These are phyloP conservation scores for Emys orbicularis DNA, from an alignment of 2,797 vertebrate genomes.

Conservation along the genomic window DNA sequence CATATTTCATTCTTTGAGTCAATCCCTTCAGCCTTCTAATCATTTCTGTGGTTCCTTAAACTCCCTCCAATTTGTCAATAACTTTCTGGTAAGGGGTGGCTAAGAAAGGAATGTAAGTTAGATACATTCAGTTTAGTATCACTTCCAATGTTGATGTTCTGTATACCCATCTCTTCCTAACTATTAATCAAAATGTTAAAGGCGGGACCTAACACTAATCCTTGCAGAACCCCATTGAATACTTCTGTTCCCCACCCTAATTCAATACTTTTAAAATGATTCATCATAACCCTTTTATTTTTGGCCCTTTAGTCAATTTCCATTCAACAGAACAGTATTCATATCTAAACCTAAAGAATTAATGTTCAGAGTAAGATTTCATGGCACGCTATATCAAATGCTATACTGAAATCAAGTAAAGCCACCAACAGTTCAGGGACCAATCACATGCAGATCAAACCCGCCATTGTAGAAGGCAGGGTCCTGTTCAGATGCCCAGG, in stretches of 20 bases:
- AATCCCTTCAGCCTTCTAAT: not conserved
- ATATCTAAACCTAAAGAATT: conserved; percentile 71
- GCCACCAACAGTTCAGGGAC: conserved; percentile 66
- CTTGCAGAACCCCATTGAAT: not conserved
- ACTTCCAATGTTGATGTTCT: not conserved
- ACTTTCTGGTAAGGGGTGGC: not conserved
- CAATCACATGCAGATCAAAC: conserved; percentile 40
- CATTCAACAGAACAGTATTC: conserved; percentile 70
- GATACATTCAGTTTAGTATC: not conserved
- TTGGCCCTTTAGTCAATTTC: conserved; percentile 52
- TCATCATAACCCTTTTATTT: not conserved
- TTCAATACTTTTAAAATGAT: conserved; percentile 55
- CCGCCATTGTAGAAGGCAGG: conserved; percentile 46
- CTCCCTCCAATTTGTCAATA: not conserved
- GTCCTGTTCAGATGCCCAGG: not conserved
- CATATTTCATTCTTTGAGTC: conserved; percentile 4
- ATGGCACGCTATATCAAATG: conserved; percentile 66
- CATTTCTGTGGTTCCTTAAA: not conserved
- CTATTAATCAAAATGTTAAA: not conserved
- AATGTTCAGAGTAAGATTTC: conserved; percentile 58
- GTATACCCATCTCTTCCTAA: not conserved
- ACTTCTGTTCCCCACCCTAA: not conserved
- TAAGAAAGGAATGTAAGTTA: not conserved
- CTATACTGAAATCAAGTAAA: conserved; percentile 64
- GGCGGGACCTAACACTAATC: not conserved